A percentile compares a stretch with the other conserved stretches of the same genome.
Evolutionary conservation across 2,888 invertebrate genomes (phyloP).

Genomic region (Campaea margaritaria): DNA sequence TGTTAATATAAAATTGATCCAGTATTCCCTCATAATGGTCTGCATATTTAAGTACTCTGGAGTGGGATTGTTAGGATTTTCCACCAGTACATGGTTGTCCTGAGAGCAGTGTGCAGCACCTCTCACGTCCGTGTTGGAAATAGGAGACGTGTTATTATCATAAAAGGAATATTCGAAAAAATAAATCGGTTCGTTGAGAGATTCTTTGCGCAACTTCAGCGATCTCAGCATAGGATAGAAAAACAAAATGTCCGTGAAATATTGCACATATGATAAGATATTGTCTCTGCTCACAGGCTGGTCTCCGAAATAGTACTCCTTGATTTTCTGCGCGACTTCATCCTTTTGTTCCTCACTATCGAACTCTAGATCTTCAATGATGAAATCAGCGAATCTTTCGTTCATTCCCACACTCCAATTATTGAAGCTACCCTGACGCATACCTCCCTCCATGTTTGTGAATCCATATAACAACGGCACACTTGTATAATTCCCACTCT

Average conservation of each 20-base stretch:
- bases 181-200: slow-evolving; percentile 53
- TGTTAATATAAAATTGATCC: slow-evolving; percentile 48
- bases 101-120: slow-evolving; percentile 48
- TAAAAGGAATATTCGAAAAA: slow-evolving; percentile 60
- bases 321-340: slow-evolving; percentile 45
- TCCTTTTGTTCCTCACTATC: slow-evolving; percentile 46
- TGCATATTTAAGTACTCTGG: slow-evolving; percentile 46
- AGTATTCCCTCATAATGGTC: slow-evolving; percentile 41
- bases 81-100: neutral
- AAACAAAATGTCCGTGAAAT: slow-evolving; percentile 63
- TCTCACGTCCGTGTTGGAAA: slow-evolving; percentile 47
- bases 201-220: slow-evolving; percentile 44
- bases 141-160: slow-evolving; percentile 44
- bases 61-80: slow-evolving; percentile 33
- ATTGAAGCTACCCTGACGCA: slow-evolving; percentile 39
- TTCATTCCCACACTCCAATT: slow-evolving; percentile 51
- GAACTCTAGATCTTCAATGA: slow-evolving; percentile 53
- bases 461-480: slow-evolving; percentile 53
- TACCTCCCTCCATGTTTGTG: slow-evolving; percentile 54
- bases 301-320: slow-evolving; percentile 60
- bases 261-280: slow-evolving; percentile 45
- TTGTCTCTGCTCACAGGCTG: slow-evolving; percentile 40
- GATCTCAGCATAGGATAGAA: slow-evolving; percentile 51
- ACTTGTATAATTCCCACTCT: slow-evolving; percentile 33
- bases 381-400: slow-evolving; percentile 52